Conservation (phyloP, 2,797 vertebrate genomes). For the Balearica regulorum region DNA sequence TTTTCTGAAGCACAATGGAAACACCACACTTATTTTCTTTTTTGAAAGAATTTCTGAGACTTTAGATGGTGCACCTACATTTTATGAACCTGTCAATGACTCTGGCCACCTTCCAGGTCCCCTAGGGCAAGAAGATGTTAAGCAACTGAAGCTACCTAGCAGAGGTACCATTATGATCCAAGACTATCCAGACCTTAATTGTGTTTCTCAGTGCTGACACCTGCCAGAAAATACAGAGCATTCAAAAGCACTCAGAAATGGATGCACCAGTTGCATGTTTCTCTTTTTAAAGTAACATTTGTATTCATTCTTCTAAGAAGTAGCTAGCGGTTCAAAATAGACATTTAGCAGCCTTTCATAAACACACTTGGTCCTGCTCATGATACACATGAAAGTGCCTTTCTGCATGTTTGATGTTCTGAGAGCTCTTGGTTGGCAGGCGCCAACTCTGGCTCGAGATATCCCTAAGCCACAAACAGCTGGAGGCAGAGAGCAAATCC, state of each 20-base stretch:
- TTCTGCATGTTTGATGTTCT: slow-evolving; percentile 44
- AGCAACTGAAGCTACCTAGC: neutral
- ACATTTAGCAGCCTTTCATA: neutral
- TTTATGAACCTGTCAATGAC: slow-evolving; percentile 22
- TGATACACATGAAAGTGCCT: slow-evolving; percentile 28
- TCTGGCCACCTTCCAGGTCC: neutral
- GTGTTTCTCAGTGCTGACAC: neutral
- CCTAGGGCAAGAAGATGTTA: neutral
- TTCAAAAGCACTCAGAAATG: neutral
- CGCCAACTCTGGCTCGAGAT: neutral
- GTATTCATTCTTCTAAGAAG: neutral
- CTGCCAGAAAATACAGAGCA: neutral
- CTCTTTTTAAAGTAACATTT: neutral
- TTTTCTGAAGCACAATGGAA: slow-evolving; percentile 59
- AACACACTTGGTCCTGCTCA: neutral
- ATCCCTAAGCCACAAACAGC: slow-evolving; percentile 11
- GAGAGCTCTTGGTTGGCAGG: slow-evolving; percentile 23
- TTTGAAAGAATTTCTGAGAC: slow-evolving; percentile 28
- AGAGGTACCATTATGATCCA: neutral
- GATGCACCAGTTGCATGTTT: neutral
- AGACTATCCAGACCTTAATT: neutral
- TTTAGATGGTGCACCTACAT: slow-evolving; percentile 6
- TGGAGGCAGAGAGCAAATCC: slow-evolving; percentile 1
- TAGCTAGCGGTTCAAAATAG: neutral
- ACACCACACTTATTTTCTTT: neutral